Conservation (phyloP, 2,888 invertebrate species). For the Muscina levida region DNA sequence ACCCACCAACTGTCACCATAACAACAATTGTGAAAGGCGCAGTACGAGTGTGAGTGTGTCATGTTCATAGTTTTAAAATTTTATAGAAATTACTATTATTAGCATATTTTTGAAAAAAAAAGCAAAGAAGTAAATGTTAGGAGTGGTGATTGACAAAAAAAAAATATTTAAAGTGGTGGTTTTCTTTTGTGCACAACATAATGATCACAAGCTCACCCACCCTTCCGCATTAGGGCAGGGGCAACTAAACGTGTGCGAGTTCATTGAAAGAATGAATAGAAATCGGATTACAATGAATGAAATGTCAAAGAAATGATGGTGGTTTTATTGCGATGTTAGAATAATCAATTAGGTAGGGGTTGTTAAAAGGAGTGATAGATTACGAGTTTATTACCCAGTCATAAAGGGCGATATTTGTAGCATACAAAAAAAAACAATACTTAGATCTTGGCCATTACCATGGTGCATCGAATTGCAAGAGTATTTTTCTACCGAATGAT, state of each 20-base stretch:
- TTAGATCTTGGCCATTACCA: no score
- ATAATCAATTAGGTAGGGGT: neutral
- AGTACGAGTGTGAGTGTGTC: neutral
- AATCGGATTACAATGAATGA: constrained; percentile 42
- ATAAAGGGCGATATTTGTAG: no score
- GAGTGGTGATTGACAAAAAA: neutral
- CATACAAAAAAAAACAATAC: no score
- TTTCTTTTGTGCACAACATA: constrained; percentile 28
- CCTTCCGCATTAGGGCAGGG: constrained; percentile 37
- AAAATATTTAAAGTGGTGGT: constrained; percentile 58
- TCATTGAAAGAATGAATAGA: constrained; percentile 30
- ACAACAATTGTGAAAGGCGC: constrained; percentile 1
- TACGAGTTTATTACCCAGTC: no score
- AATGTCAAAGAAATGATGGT: neutral
- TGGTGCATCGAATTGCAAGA: no score
- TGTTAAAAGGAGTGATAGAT: neutral
- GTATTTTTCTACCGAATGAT: no score
- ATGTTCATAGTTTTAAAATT: constrained; percentile 59
- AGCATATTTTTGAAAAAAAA: constrained; percentile 54
- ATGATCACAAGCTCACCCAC: constrained; percentile 39
- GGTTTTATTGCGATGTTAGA: constrained; percentile 30
- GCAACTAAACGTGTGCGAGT: neutral
- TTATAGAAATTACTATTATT: constrained; percentile 57
- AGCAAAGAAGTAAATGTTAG: neutral
- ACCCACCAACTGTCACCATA: constrained; percentile 63